These are phyloP conservation scores for Dryobotodes eremita DNA, from an alignment of 2,888 invertebrate species.

Conservation along the genomic window DNA sequence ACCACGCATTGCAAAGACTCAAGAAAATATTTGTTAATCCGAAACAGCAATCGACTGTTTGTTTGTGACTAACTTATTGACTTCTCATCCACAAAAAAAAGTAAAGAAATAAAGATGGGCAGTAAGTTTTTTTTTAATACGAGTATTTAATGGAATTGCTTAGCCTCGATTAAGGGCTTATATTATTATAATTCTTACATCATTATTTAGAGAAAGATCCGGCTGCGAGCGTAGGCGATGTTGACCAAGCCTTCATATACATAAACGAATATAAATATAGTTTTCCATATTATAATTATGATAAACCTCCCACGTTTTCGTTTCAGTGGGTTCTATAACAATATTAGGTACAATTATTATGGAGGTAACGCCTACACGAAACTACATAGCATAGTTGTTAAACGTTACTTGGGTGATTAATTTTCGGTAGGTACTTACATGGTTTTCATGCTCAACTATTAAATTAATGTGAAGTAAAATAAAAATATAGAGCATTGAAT, in stretches of 20 bases:
- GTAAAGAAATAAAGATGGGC: no score
- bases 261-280: neutral
- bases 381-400: constrained; percentile 47
- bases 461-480: constrained; percentile 9
- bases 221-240: constrained; percentile 16
- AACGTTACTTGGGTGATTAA: constrained; percentile 26
- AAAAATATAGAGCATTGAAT: neutral
- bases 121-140: no score
- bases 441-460: constrained; percentile 3
- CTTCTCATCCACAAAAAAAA: no score
- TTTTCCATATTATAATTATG: neutral
- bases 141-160: no score
- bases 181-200: neutral
- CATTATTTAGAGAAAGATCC: neutral
- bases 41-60: no score
- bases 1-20: neutral
- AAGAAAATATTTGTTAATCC: no score
- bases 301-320: constrained; percentile 16
- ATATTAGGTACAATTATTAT: constrained; percentile 16
- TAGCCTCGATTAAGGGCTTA: neutral
- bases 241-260: neutral
- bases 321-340: constrained; percentile 25
- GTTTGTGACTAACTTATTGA: neutral
- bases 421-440: constrained; percentile 22
- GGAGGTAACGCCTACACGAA: constrained; percentile 49